Conservation (phyloP, 2,797 vertebrate genomes). For the Esox lucius region DNA sequence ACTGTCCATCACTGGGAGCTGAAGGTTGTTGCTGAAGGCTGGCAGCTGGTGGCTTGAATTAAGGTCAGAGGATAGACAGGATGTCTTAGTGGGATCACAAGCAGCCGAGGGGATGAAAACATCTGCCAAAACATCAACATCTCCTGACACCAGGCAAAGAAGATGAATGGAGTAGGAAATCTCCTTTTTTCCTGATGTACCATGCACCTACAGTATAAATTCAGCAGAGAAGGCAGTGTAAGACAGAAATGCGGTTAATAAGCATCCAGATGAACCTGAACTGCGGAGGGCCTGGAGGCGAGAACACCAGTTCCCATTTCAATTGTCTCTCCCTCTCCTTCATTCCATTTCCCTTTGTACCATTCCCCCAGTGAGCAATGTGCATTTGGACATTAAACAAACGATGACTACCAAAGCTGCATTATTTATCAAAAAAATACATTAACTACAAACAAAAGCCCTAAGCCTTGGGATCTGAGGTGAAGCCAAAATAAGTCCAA, state of each 20-base stretch:
- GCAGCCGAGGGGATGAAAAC: background rate
- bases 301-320: slow-evolving; percentile 13
- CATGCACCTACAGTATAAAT: background rate
- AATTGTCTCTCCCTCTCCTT: background rate
- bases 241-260: background rate
- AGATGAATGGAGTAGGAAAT: background rate
- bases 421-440: slow-evolving; percentile 37
- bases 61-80: background rate
- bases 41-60: slow-evolving; percentile 1
- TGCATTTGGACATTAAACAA: slow-evolving; percentile 2
- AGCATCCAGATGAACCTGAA: background rate
- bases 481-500: slow-evolving; percentile 5
- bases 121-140: background rate
- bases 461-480: background rate
- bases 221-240: background rate
- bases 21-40: background rate
- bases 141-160: background rate
- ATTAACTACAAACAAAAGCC: slow-evolving; percentile 10
- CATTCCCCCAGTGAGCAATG: background rate
- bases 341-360: background rate
- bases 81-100: background rate
- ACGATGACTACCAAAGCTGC: slow-evolving; percentile 11
- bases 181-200: background rate
- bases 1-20: background rate
- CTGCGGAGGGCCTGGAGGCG: background rate